Evolutionary conservation across 2,888 invertebrate species (phyloP).

Genomic region (Fragum sueziense): DNA sequence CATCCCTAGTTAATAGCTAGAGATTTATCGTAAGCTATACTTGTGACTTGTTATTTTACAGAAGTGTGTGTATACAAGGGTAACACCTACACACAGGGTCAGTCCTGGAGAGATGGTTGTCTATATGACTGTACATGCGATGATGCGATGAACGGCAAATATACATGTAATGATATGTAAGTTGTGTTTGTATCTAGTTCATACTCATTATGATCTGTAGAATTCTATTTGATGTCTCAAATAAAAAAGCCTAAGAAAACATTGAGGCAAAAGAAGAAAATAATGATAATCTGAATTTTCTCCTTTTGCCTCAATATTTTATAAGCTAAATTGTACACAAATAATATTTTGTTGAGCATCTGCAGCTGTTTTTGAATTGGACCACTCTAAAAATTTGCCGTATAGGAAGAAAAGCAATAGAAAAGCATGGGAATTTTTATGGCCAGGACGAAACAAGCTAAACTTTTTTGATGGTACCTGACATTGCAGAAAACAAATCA

Average conservation of each 20-base stretch:
- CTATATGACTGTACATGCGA: conserved; percentile 67
- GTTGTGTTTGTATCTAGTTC: neutral
- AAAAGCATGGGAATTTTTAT: no score
- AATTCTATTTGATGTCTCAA: neutral
- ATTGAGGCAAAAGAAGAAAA: neutral
- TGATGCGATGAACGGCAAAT: conserved; percentile 66
- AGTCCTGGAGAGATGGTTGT: conserved; percentile 70
- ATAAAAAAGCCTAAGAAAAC: no score
- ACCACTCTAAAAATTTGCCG: no score
- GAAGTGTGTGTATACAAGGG: conserved; percentile 71
- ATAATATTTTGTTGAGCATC: no score
- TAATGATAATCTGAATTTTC: neutral
- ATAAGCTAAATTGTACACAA: no score
- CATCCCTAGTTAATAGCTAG: no score
- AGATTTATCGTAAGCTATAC: no score
- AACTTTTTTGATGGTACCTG: no score
- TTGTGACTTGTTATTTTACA: conserved; percentile 37
- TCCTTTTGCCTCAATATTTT: neutral
- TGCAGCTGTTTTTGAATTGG: no score
- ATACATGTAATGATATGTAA: conserved; percentile 70
- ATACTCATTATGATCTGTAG: neutral
- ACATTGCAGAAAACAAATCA: no score
- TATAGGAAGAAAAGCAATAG: no score
- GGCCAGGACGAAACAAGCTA: no score
- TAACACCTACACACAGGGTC: conserved; percentile 61